A percentile compares a stretch with the other conserved stretches of the same genome.
Evolutionary conservation across 2,888 invertebrate species (phyloP).

Genomic region (Eretmocerus hayati): DNA sequence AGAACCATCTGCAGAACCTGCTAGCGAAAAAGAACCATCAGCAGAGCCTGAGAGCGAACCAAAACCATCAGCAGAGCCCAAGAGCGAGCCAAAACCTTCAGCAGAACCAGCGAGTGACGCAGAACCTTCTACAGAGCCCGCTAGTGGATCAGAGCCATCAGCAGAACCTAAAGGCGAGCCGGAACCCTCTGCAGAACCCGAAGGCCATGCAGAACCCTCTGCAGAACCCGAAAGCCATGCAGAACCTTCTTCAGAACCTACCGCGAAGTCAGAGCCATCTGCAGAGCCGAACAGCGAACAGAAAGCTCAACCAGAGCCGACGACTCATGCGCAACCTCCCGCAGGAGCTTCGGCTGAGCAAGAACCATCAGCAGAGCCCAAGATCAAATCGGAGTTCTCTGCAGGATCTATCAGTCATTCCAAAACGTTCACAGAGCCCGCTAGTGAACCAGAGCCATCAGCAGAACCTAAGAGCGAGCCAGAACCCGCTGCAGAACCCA

Average conservation of each 20-base stretch:
- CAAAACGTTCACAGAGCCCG: conserved; percentile 16
- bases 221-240: conserved; percentile 25
- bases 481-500: conserved; percentile 30
- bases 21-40: conserved; percentile 29
- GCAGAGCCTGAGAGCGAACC: conserved; percentile 21
- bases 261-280: conserved; percentile 29
- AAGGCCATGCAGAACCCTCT: conserved; percentile 27
- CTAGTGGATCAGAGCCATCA: conserved; percentile 27
- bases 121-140: conserved; percentile 25
- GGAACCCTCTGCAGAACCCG: conserved; percentile 22
- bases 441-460: conserved; percentile 25
- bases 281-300: conserved; percentile 27
- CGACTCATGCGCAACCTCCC: conserved; percentile 38
- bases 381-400: conserved; percentile 14
- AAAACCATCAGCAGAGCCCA: conserved; percentile 21
- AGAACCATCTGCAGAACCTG: conserved; percentile 29
- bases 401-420: conserved; percentile 30
- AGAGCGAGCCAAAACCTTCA: conserved; percentile 27
- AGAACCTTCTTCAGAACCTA: conserved; percentile 23
- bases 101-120: conserved; percentile 24
- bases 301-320: conserved; percentile 25
- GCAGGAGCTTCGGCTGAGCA: conserved; percentile 28
- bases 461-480: conserved; percentile 13
- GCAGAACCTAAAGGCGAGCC: conserved; percentile 20
- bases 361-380: conserved; percentile 23